Evolutionary conservation across 2,113 vertebrate species (phyloP).

Genomic region (Strix uralensis): DNA sequence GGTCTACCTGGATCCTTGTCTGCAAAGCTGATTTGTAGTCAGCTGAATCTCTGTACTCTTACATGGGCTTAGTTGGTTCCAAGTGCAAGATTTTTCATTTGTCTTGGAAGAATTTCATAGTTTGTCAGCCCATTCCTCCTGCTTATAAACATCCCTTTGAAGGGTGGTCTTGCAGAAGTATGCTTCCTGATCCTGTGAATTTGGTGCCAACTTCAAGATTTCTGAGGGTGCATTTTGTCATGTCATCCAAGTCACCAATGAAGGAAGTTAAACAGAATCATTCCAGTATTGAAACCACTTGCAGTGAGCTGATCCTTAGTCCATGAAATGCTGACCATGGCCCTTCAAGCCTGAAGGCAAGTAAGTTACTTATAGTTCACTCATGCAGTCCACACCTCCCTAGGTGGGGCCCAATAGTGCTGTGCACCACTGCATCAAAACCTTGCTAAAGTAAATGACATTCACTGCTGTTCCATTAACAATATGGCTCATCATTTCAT

Average conservation of each 20-base stretch:
- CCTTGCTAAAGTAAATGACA: neutral
- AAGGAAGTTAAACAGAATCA: neutral
- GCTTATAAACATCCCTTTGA: neutral
- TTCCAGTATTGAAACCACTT: neutral
- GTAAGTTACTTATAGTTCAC: neutral
- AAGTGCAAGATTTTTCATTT: neutral
- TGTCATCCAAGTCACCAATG: neutral
- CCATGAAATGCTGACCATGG: neutral
- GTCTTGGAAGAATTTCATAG: neutral
- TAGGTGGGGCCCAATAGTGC: too few relatives aligned
- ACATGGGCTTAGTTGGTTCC: neutral
- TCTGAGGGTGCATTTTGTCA: neutral
- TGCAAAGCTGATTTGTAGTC: neutral
- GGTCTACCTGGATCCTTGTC: neutral
- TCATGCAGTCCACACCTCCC: neutral
- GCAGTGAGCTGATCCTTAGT: neutral
- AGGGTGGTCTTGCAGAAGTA: neutral
- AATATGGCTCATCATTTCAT: neutral
- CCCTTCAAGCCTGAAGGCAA: neutral
- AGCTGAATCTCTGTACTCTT: neutral
- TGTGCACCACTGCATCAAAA: neutral
- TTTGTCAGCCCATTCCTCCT: neutral
- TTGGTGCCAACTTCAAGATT: neutral
- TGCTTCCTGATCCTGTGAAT: neutral
- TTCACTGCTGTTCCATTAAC: neutral